A percentile compares a stretch with the other conserved stretches of the same genome.
Evolutionary conservation across 2,797 vertebrate genomes (phyloP).

Genomic region (Iguana delicatissima): DNA sequence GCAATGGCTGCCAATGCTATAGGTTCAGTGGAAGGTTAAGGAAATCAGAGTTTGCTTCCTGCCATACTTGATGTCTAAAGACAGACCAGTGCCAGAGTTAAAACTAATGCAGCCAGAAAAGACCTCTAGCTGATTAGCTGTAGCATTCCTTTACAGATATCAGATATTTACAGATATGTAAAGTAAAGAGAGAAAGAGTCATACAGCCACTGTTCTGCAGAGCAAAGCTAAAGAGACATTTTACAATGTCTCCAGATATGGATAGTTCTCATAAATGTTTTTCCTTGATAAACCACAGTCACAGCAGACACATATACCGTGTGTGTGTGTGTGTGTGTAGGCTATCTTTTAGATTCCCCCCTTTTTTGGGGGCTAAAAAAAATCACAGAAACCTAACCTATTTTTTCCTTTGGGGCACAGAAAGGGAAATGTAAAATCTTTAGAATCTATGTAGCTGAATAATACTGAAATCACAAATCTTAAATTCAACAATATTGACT

Average conservation of each 20-base stretch:
- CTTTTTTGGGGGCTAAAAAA: background rate
- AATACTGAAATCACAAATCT: background rate
- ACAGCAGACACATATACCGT: background rate
- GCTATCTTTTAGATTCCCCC: background rate
- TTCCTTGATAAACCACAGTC: background rate
- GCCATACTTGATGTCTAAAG: conserved; percentile 22
- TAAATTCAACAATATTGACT: background rate
- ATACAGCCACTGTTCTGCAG: background rate
- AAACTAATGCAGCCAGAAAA: background rate
- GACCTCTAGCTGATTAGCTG: conserved; percentile 28
- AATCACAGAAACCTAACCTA: background rate
- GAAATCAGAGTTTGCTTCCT: conserved; percentile 48
- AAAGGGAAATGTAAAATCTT: background rate
- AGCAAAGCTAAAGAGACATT: conserved; percentile 1
- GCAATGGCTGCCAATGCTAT: conserved; percentile 57
- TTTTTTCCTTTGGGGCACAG: background rate
- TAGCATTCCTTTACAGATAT: background rate
- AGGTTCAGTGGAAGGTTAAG: conserved; percentile 64
- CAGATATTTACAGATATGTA: no score
- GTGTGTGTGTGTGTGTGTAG: background rate
- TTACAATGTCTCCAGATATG: background rate
- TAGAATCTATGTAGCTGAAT: background rate
- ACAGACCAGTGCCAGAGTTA: conserved; percentile 27
- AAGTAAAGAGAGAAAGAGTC: background rate
- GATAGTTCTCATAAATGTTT: background rate